Conservation (phyloP, 2,113 vertebrate genomes). For the Periophthalmodon schlosseri region DNA sequence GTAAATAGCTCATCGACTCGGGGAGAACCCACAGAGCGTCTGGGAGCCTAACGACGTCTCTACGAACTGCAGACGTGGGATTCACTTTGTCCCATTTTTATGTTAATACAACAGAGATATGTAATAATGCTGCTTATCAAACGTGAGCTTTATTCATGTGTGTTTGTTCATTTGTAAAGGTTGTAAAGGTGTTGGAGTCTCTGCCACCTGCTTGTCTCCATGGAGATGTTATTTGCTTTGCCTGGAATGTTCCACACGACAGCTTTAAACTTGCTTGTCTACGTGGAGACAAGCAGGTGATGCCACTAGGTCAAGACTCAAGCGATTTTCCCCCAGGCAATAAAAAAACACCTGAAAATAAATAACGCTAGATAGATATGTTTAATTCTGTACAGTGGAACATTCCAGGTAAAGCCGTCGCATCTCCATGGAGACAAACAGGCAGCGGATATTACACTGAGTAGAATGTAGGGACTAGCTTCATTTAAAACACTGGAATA, state of each 20-base stretch:
- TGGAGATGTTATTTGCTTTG: neutral
- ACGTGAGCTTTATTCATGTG: neutral
- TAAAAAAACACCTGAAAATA: neutral
- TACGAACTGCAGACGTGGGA: too few relatives aligned
- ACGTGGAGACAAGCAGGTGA: neutral
- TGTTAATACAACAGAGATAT: neutral
- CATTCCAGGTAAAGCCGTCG: neutral
- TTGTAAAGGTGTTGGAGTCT: too few relatives aligned
- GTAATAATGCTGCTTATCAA: neutral
- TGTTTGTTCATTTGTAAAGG: neutral
- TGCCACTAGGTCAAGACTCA: neutral
- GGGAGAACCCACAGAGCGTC: slow-evolving; percentile 9
- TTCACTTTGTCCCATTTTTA: neutral
- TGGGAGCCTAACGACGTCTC: slow-evolving; percentile 7
- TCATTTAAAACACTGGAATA: too few relatives aligned
- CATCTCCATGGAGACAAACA: neutral
- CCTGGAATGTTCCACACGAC: neutral
- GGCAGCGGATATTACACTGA: too few relatives aligned
- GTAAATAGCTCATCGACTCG: slow-evolving; percentile 26
- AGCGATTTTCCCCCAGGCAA: neutral
- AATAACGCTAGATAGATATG: neutral
- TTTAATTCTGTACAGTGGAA: neutral
- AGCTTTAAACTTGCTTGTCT: neutral
- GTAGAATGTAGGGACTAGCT: too few relatives aligned
- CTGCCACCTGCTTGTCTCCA: too few relatives aligned